A percentile compares a stretch with the other conserved stretches of the same genome.
These are phyloP conservation scores for Xestia xanthographa DNA, from an alignment of 2,888 invertebrate genomes.

Conservation along the genomic window DNA sequence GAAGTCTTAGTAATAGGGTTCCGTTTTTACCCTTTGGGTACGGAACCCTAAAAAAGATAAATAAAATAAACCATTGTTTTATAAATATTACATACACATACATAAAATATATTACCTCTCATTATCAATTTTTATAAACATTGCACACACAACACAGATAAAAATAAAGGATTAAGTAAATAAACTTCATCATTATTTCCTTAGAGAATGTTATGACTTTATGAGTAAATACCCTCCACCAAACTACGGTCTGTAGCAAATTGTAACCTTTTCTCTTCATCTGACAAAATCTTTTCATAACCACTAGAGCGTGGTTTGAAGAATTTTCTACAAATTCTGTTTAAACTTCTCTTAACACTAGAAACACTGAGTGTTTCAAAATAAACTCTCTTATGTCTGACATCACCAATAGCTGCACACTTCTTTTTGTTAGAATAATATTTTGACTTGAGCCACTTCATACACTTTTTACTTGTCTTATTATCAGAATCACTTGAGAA, in stretches of 20 bases:
- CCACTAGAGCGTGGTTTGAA: conserved; percentile 88
- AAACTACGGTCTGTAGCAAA: conserved; percentile 72
- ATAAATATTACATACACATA: background rate
- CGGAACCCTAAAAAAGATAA: too few species aligned
- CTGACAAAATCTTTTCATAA: conserved; percentile 92
- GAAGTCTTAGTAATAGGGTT: too few species aligned
- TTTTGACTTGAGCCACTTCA: conserved; percentile 80
- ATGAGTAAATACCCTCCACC: conserved; percentile 82
- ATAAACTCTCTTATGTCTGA: conserved; percentile 79
- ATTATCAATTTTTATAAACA: background rate
- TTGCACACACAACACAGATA: background rate
- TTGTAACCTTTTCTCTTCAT: conserved; percentile 93
- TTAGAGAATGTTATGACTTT: conserved; percentile 33
- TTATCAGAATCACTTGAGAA: conserved; percentile 51
- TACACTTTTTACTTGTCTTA: conserved; percentile 46
- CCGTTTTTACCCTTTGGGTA: too few species aligned
- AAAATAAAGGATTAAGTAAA: background rate
- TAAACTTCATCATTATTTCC: conserved; percentile 2
- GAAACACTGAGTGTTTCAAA: conserved; percentile 81
- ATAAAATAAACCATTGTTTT: background rate
- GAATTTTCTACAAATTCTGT: conserved; percentile 81
- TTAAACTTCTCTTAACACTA: conserved; percentile 82
- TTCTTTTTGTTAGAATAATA: conserved; percentile 74
- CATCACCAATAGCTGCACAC: conserved; percentile 68
- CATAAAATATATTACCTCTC: conserved; percentile 36